Conservation (phyloP, 2,888 invertebrate genomes). For the Heliconius hortense region DNA sequence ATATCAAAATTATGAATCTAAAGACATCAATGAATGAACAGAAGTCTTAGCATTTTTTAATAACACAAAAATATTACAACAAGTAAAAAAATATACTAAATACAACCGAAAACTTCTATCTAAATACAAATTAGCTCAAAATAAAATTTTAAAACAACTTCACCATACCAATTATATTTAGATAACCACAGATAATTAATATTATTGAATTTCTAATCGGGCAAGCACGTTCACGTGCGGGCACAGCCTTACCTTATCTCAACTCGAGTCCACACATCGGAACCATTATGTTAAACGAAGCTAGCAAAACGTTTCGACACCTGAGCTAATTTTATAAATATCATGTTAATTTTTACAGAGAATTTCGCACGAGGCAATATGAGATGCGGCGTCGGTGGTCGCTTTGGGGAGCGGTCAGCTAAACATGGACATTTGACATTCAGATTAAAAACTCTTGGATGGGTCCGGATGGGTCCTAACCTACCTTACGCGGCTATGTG, state of each 20-base stretch:
- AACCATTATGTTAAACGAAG: slow-evolving; percentile 47
- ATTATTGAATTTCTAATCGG: slow-evolving; percentile 18
- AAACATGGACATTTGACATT: slow-evolving; percentile 47
- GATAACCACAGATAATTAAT: slow-evolving; percentile 20
- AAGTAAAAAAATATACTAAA: too few relatives aligned
- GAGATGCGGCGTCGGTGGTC: slow-evolving; percentile 71
- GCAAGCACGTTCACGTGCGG: slow-evolving; percentile 34
- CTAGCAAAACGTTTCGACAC: slow-evolving; percentile 60
- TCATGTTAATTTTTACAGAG: slow-evolving; percentile 66
- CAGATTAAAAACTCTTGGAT: slow-evolving; percentile 46
- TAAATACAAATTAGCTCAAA: not conserved
- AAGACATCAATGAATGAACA: too few relatives aligned
- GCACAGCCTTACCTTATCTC: slow-evolving; percentile 37
- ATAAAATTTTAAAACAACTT: not conserved
- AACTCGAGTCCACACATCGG: slow-evolving; percentile 40
- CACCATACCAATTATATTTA: slow-evolving; percentile 2
- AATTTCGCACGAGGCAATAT: slow-evolving; percentile 63
- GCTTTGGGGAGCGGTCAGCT: slow-evolving; percentile 46
- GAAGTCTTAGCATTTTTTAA: too few relatives aligned
- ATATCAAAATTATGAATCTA: too few relatives aligned
- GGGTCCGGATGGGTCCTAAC: slow-evolving; percentile 46
- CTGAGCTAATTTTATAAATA: slow-evolving; percentile 63
- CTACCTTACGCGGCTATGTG: slow-evolving; percentile 26
- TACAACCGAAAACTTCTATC: too few relatives aligned
- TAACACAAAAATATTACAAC: too few relatives aligned